Conservation (phyloP, 2,113 vertebrate genomes). For the Macaca nemestrina region DNA sequence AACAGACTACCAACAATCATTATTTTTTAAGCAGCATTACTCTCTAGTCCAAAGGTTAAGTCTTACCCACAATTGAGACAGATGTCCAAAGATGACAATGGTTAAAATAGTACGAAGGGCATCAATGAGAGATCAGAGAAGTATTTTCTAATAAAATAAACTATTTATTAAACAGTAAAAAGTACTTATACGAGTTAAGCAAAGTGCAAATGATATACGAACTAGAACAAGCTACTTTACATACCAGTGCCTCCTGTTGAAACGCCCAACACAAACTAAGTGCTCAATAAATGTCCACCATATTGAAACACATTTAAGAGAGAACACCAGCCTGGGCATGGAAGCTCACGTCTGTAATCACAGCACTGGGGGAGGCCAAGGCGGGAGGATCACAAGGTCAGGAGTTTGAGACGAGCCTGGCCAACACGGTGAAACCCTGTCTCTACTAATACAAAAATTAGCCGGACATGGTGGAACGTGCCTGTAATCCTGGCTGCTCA, state of each 20-base stretch:
- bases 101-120: not conserved
- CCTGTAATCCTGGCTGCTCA: too few species aligned
- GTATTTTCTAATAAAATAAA: conserved; percentile 35
- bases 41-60: not conserved
- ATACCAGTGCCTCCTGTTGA: not conserved
- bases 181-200: not conserved
- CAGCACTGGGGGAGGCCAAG: too few species aligned
- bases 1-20: not conserved
- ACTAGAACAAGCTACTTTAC: not conserved
- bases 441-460: too few species aligned
- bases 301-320: not conserved
- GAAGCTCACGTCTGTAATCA: too few species aligned
- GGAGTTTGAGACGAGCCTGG: too few species aligned
- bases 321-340: not conserved
- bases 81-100: not conserved
- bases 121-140: conserved; percentile 12
- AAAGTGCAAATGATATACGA: not conserved
- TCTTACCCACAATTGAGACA: not conserved
- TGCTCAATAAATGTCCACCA: not conserved
- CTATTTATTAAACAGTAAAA: conserved; percentile 53
- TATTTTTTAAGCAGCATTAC: not conserved
- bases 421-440: too few species aligned
- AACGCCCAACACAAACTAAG: not conserved
- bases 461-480: too few species aligned
- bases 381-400: too few species aligned